These are phyloP conservation scores for Chamaea fasciata DNA, from an alignment of 2,113 vertebrate genomes.

Conservation along the genomic window DNA sequence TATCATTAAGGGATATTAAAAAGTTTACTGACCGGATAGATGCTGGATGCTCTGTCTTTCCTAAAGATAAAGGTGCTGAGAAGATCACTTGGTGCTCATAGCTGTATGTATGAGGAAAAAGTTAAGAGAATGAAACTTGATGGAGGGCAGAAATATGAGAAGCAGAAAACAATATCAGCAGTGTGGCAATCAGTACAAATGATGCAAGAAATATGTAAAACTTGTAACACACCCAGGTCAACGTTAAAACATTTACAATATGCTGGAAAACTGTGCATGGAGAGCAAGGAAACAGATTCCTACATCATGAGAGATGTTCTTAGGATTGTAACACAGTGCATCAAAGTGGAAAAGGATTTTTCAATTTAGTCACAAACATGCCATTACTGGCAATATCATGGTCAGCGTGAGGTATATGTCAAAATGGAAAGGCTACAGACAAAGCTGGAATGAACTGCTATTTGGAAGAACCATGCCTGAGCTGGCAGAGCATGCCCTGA, in stretches of 20 bases:
- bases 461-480: background rate
- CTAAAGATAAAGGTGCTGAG: background rate
- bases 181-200: background rate
- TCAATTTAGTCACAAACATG: accelerated
- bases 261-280: background rate
- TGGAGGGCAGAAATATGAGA: background rate
- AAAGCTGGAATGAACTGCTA: background rate
- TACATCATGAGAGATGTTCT: background rate
- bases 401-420: background rate
- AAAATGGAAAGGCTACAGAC: background rate
- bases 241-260: background rate
- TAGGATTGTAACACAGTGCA: background rate
- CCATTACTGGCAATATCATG: background rate
- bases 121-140: background rate
- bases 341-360: background rate
- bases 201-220: background rate
- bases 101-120: background rate
- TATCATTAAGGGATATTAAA: background rate
- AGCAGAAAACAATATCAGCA: background rate
- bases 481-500: background rate
- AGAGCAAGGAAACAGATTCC: background rate
- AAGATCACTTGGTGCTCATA: background rate
- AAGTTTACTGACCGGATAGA: background rate
- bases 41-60: background rate
- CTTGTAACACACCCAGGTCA: background rate